Evolutionary conservation across 2,888 invertebrate genomes (phyloP).

Genomic region (Drosophila borborema): DNA sequence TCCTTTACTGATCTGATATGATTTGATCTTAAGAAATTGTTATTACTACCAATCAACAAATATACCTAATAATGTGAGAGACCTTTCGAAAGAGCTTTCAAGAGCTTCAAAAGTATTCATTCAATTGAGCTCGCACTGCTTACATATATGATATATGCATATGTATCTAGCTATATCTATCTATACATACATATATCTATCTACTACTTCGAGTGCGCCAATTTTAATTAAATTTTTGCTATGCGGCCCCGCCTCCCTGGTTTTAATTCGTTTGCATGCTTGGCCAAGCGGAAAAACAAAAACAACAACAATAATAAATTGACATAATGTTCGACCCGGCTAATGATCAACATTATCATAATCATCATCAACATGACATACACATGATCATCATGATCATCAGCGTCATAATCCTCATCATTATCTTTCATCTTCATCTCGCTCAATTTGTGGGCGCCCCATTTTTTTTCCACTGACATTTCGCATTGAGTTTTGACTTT

Average conservation of each 20-base stretch:
- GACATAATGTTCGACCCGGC: slow-evolving; percentile 64
- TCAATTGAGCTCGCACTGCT: background rate
- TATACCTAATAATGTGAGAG: too few relatives aligned
- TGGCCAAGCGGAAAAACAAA: slow-evolving; percentile 68
- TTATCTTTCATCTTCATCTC: slow-evolving; percentile 9
- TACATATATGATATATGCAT: too few relatives aligned
- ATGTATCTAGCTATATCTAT: too few relatives aligned
- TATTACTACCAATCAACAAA: too few relatives aligned
- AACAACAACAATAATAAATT: slow-evolving; percentile 52
- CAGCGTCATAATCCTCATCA: slow-evolving; percentile 10
- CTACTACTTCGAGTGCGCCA: slow-evolving; percentile 34
- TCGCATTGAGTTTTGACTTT: slow-evolving; percentile 57
- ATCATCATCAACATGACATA: slow-evolving; percentile 15
- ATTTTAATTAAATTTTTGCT: slow-evolving; percentile 73
- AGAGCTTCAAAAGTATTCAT: background rate
- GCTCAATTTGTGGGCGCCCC: slow-evolving; percentile 60
- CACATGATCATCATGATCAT: slow-evolving; percentile 7
- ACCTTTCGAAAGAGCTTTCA: background rate
- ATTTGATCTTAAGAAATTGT: too few relatives aligned
- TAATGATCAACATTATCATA: slow-evolving; percentile 41
- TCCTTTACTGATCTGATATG: too few relatives aligned
- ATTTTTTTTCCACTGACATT: slow-evolving; percentile 32
- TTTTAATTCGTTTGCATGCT: slow-evolving; percentile 78
- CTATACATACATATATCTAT: background rate
- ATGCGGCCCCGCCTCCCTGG: slow-evolving; percentile 40